These are phyloP conservation scores for Petrocephalus zakoni DNA, from an alignment of 2,113 vertebrate species.

Conservation along the genomic window DNA sequence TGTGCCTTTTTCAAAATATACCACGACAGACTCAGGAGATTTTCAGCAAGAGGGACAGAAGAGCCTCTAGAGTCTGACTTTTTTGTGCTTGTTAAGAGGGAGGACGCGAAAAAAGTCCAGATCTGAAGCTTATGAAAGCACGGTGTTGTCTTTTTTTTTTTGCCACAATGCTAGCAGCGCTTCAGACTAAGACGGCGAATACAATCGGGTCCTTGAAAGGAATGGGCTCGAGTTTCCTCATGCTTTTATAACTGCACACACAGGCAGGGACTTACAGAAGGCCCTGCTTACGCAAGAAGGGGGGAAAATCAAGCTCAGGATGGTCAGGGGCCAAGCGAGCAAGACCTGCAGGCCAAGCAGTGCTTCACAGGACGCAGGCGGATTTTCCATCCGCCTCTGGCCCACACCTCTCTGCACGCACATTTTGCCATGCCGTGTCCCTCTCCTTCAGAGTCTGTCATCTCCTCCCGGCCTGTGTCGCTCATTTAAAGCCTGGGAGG, in stretches of 20 bases:
- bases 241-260: not conserved
- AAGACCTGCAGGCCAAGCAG: not conserved
- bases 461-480: not conserved
- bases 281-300: not conserved
- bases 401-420: not conserved
- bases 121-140: not conserved
- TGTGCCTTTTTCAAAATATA: not conserved
- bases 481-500: slow-evolving; percentile 5
- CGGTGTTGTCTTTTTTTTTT: slow-evolving; percentile 1
- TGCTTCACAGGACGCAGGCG: not conserved
- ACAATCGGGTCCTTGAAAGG: not conserved
- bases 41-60: not conserved
- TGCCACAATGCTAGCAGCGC: not conserved
- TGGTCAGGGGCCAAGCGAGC: not conserved
- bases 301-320: not conserved
- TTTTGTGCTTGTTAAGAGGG: not conserved
- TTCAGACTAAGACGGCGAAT: not conserved
- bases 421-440: not conserved
- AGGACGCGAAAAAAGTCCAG: not conserved
- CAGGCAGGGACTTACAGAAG: not conserved
- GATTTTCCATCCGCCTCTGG: slow-evolving; percentile 13
- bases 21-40: not conserved
- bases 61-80: not conserved
- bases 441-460: not conserved
- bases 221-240: slow-evolving; percentile 2